Base-by-base conservation (phyloP, 2,888 invertebrate genomes). In the Patella depressa region DNA sequence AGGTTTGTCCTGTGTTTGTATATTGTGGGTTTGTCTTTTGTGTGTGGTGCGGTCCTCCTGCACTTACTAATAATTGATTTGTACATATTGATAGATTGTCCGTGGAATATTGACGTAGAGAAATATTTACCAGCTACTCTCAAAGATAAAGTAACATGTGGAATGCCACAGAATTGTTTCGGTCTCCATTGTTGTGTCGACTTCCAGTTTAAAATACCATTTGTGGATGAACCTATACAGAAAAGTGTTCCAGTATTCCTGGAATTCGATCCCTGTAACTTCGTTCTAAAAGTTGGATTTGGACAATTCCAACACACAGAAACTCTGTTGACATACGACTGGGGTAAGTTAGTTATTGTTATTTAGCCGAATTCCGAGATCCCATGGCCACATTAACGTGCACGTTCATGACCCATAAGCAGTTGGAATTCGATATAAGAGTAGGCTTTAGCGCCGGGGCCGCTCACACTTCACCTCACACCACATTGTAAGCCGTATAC, bases 111-210 rank as follows among this genome's bases (percentile, higher is more conserved):
- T 11, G 69, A 74, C 55, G 34, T 70, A 69, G 78, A 75, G 74
- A 74, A 69, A 74, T 70, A 55, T 17, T 45, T 82, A 17, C 83
- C 82, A 14, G 75, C 73, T 14, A 69, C 34, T 15, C 72, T 83
- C 55, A 75, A 75, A 71, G 70, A 81, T 34, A 72, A 79, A 7
- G 72, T 83, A 5, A 75, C 57, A 3, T 85, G 85, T 70, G 77
- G 74, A 19, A 73, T 83, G 57, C 74, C 82, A 14, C 79, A 84
- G 15, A 81, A 81, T 71, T 85, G 85, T 78, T 82, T 85, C 70
- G 84, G 85, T 45, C 34, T 85, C 4, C 69, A 77, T 29, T 85
- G 85, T 69, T 85, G 85, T 78, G 77, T 76, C 2, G 75, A 79
- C 12, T 72, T 83, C 65, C 53, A 76, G 12, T 83, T 83, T 55